phyloP scores from a whole-genome alignment of 1,140 invertebrate species.

The Muscidifurax raptorellus region DNA sequence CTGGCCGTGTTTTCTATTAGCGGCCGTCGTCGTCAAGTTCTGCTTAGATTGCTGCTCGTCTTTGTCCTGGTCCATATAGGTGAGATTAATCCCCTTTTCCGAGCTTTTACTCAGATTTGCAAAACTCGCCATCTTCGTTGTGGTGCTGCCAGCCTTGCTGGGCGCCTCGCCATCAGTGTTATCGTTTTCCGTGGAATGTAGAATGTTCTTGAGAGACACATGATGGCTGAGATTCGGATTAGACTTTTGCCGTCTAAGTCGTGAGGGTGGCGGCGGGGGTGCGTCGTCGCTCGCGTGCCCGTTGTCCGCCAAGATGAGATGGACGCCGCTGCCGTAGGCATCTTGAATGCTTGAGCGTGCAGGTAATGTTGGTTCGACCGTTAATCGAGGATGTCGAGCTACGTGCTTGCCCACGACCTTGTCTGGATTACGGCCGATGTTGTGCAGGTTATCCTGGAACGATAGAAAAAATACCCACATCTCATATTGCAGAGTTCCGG shows the following conservation, averaged over 20 bases:
- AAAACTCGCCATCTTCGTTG: slow-evolving; percentile 82
- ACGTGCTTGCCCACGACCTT: slow-evolving; percentile 82
- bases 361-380: slow-evolving; percentile 77
- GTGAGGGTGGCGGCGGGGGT: slow-evolving; percentile 51
- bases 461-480: slow-evolving; percentile 49
- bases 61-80: slow-evolving; percentile 80
- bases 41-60: slow-evolving; percentile 65
- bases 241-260: slow-evolving; percentile 76
- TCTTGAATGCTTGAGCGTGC: slow-evolving; percentile 85
- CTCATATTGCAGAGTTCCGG: slow-evolving; percentile 41
- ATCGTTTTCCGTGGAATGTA: slow-evolving; percentile 78
- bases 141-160: neutral
- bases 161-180: slow-evolving; percentile 66
- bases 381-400: slow-evolving; percentile 70
- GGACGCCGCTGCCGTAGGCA: slow-evolving; percentile 79
- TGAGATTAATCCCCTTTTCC: slow-evolving; percentile 80
- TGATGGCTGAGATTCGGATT: slow-evolving; percentile 73
- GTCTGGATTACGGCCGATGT: slow-evolving; percentile 84
- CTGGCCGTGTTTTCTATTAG: slow-evolving; percentile 70
- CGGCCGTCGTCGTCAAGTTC: slow-evolving; percentile 63
- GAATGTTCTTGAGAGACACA: slow-evolving; percentile 74
- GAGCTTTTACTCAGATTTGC: slow-evolving; percentile 81
- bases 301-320: slow-evolving; percentile 81
- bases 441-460: slow-evolving; percentile 79
- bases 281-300: slow-evolving; percentile 77